Base-by-base conservation (phyloP, 2,888 invertebrate species). In the Perizoma flavofasciatum region DNA sequence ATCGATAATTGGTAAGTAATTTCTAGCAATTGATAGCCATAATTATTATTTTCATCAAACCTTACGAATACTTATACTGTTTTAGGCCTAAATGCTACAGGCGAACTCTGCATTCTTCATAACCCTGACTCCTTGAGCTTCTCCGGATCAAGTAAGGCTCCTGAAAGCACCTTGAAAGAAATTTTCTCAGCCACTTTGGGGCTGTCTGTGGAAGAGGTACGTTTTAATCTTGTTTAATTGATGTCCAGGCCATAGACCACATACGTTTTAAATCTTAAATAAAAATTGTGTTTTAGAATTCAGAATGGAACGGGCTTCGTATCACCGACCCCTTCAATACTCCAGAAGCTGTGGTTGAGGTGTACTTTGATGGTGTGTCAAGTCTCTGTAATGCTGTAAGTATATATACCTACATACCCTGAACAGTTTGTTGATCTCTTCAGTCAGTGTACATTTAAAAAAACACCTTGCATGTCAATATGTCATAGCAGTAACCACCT, bases 111-210 rank as follows among this genome's bases (percentile, higher is more conserved):
- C 48, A 86, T 97, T 57, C 86, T 96, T 57, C 94, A 95, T 76
- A 93, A 93, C 72, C 96, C 97, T 11, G 86, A 93, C 55, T 95
- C 95, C 69, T 85, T 96, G 46, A 84, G 89, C 64, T 96, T 97
- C 83, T 91, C 94, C 71, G 96, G 96, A 56, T 92, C 93, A 65
- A 94, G 94, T 65, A 89, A 92, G 66, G 79, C 95, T 8, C 92
- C 93, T 58, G 94, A 95, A 74, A 95, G 94, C 73, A 83, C 94
- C 4, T 81, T 96, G 3, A 94, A 93, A 75, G 96, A 97, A 81
- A 93, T 96, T 5, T 94, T 95, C 66, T 94, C 95, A n/a, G 95
- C 95, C 58, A 86, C 94, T 52, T 88, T 96, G 65, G 97, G 97
- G 49, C 94, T 95, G 67, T 94, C 96, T 8, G 94, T 95, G n/a